Percentiles rank a stretch among this genome's conserved stretches.
Evolutionary conservation across 2,113 vertebrate species (phyloP).

Genomic region (Equus quagga): DNA sequence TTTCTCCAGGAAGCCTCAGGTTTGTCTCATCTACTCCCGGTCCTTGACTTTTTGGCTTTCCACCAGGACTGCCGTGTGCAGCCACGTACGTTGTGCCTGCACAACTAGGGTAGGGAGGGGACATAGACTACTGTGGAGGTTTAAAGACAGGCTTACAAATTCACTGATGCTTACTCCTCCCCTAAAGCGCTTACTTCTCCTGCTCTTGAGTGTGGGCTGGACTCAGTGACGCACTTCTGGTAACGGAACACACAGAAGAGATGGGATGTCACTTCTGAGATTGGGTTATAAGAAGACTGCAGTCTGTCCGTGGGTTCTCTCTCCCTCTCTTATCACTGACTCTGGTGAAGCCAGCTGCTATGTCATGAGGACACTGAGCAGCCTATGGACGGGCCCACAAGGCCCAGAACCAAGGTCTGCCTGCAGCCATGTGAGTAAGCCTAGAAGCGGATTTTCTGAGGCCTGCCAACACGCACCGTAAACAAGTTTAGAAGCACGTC

Average conservation of each 20-base stretch:
- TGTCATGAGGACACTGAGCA: background rate
- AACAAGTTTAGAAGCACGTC: background rate
- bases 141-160: conserved; percentile 15
- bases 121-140: background rate
- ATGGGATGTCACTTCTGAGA: background rate
- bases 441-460: background rate
- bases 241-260: background rate
- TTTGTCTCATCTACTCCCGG: background rate
- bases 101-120: background rate
- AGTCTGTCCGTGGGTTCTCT: background rate
- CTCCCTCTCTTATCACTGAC: background rate
- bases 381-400: background rate
- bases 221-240: background rate
- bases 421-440: background rate
- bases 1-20: background rate
- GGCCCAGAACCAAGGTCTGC: background rate
- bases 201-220: background rate
- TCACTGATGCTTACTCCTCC: background rate
- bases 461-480: background rate
- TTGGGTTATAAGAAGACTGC: background rate
- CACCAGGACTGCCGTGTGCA: background rate
- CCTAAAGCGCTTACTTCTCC: background rate
- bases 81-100: background rate
- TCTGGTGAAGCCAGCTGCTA: background rate
- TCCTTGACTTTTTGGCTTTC: background rate